Evolutionary conservation across 2,888 invertebrate species (phyloP).

Genomic region (Zygaena filipendulae): DNA sequence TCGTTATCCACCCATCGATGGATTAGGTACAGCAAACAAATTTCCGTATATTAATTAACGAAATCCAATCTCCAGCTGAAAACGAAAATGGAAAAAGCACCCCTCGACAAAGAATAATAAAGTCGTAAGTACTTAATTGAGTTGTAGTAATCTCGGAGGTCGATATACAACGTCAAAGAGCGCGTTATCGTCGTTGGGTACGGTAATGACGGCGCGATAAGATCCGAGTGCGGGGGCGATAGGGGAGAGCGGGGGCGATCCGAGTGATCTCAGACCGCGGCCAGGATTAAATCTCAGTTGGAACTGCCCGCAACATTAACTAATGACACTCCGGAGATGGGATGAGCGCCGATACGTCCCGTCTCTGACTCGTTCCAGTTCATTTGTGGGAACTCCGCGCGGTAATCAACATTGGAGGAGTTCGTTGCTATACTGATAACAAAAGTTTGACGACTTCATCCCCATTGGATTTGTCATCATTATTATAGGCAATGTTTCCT

Average conservation of each 20-base stretch:
- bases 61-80: no score
- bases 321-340: slow-evolving; percentile 46
- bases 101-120: no score
- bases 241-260: slow-evolving; percentile 31
- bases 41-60: no score
- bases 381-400: slow-evolving; percentile 34
- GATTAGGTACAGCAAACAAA: no score
- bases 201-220: slow-evolving; percentile 41
- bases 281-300: slow-evolving; percentile 41
- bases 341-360: slow-evolving; percentile 23
- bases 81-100: no score
- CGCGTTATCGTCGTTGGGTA: slow-evolving; percentile 32
- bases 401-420: slow-evolving; percentile 31
- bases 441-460: slow-evolving; percentile 10
- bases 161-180: no score
- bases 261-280: slow-evolving; percentile 38
- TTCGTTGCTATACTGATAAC: no score
- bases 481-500: slow-evolving; percentile 6
- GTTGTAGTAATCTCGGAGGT: slow-evolving; percentile 33
- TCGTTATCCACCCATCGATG: no score
- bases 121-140: no score
- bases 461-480: slow-evolving; percentile 9
- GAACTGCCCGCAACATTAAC: slow-evolving; percentile 55
- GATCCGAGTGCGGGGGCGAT: no score
- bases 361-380: slow-evolving; percentile 33